Evolutionary conservation across 1,140 invertebrate species (phyloP).

Genomic region (Diorhabda elongata): DNA sequence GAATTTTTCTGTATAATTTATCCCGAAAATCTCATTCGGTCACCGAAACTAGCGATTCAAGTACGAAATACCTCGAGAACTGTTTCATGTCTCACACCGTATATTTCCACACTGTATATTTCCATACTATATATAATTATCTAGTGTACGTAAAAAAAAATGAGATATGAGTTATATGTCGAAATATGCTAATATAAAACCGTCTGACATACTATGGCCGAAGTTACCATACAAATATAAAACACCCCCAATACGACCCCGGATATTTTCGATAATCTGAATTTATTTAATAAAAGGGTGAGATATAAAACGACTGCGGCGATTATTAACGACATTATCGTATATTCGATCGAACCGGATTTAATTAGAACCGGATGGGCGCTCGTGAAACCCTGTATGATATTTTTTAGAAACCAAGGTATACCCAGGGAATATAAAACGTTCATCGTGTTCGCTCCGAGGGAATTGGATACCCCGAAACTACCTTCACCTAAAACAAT

Average conservation of each 20-base stretch:
- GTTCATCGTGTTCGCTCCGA: conserved; percentile 81
- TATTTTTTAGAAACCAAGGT: conserved; percentile 76
- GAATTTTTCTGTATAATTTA: no score
- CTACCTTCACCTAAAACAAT: conserved; percentile 65
- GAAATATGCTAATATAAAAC: conserved; percentile 24
- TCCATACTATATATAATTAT: no score
- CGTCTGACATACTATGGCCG: conserved; percentile 53
- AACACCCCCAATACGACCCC: conserved; percentile 56
- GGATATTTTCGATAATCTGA: conserved; percentile 55
- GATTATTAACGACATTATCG: conserved; percentile 58
- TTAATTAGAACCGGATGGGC: conserved; percentile 50
- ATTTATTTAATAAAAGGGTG: conserved; percentile 55
- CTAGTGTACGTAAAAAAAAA: no score
- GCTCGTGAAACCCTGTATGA: conserved; percentile 52
- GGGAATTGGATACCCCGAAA: conserved; percentile 80
- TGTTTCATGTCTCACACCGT: no score
- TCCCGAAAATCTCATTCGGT: no score
- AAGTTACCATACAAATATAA: conserved; percentile 60
- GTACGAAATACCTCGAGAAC: no score
- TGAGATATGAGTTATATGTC: no score
- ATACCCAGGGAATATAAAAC: conserved; percentile 80
- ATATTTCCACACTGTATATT: no score
- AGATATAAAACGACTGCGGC: conserved; percentile 57
- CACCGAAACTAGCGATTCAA: no score
- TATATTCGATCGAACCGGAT: conserved; percentile 61